Evolutionary conservation across 2,888 invertebrate species (phyloP), one percentile per base, ranked within the genome.

Genomic region (Eucera pruinosa): DNA sequence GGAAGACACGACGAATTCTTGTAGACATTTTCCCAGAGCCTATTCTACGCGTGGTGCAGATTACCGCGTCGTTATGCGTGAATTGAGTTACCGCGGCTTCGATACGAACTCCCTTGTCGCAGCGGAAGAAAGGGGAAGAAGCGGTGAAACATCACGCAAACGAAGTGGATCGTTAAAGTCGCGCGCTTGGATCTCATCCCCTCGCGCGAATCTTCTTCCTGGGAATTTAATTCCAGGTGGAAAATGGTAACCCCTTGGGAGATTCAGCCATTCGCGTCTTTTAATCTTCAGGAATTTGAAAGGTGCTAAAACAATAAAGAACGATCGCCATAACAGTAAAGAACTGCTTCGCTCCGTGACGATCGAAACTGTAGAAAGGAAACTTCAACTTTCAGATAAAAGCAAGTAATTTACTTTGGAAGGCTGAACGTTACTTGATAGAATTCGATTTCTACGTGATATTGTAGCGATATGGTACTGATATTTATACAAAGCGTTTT

Each of bases 111-210:
- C 20, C 25, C 45, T 30, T 36, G 39, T 48, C 30, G n/a, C 64
- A 15, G 7, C 11, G 41, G 27, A 65, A 65, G 27, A 48, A 72
- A 71, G 50, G 39, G 45, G 47, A 58, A 55, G 47, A 72, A 50
- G 50, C 41, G 55, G n/a, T 23, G 72, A 39, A 57, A 54, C 47
- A 64, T 72, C 72, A n/a, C 50, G 72, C 74, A 65, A 74, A 71
- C 74, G 64, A 58, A 72, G 74, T 72, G 74, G 72, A 72, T 74
- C 74, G 72, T 72, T 72, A 74, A 65, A 65, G 57, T 57, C 27
- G 25, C 41, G 55, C 62, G 33, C 45, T 45, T 52, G 50, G 60
- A 68, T 72, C 45, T 60, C 58, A n/a, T 25, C 36, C 43, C 1
- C 33, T n/a, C 39, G 23, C 71, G 57, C 54, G 36, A 15, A 62